Percentiles rank a stretch among this genome's conserved stretches.
phyloP scores from a whole-genome alignment of 2,797 vertebrate species.

The Cephalopachus bancanus region DNA sequence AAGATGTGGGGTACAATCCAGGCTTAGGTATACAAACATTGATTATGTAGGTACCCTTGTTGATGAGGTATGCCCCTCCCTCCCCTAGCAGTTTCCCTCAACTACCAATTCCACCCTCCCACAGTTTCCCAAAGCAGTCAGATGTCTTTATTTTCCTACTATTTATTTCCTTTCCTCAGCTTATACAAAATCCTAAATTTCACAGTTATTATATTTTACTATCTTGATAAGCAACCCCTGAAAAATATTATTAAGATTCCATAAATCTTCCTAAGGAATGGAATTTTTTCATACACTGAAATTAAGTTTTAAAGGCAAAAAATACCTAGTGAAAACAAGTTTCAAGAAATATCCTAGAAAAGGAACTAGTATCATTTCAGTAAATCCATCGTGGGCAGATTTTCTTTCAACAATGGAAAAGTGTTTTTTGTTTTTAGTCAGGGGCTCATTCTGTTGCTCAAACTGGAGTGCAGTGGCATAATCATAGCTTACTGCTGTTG shows the following conservation, averaged over 20 bases:
- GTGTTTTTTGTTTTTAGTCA: too few species aligned
- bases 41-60: too few species aligned
- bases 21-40: too few species aligned
- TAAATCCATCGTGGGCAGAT: not conserved
- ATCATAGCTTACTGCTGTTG: too few species aligned
- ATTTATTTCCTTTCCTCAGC: not conserved
- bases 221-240: not conserved
- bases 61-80: too few species aligned
- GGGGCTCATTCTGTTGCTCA: too few species aligned
- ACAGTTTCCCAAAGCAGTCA: not conserved
- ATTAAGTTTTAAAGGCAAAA: not conserved
- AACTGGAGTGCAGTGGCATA: too few species aligned
- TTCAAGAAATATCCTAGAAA: not conserved
- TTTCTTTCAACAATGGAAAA: not conserved
- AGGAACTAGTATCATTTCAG: not conserved
- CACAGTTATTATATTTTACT: not conserved
- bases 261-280: not conserved
- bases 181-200: not conserved
- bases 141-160: not conserved
- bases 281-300: not conserved
- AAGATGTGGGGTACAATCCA: too few species aligned
- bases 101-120: too few species aligned
- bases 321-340: not conserved
- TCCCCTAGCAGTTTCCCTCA: too few species aligned
- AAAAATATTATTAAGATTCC: not conserved